Evolutionary conservation across 2,797 vertebrate genomes (phyloP), one percentile per base, ranked within the genome.

Genomic region (Parotocinclus haroldoi): DNA sequence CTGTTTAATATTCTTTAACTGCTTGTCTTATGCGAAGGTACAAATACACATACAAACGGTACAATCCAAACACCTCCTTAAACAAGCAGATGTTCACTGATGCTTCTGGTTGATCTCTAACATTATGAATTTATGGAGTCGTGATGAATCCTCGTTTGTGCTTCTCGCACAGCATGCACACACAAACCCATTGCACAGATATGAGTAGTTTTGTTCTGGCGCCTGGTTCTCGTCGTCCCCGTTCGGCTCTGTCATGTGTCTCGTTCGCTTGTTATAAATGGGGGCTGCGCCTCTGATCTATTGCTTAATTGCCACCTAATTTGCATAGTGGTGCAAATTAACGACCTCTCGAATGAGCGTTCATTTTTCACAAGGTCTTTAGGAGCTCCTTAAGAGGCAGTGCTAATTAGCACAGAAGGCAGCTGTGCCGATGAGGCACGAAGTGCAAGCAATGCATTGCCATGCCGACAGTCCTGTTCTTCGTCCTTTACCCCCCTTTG

Each of bases 311-410:
- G 91, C 89, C 87, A 88, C 87, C 88, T 90, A 88, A 92, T 92
- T 91, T 92, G 90, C 91, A 92, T 91, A 91, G 90, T 88, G 90
- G 89, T 92, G 90, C 90, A 92, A 92, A 91, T 92, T 92, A 91
- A 91, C 89, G 86, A 90, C 89, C 90, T 91, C 89, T 91, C 89
- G 89, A 90, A 91, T 89, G 89, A 91, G 89, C 86, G 84, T 91
- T 91, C 88, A 91, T 91, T 92, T 92, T 91, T 92, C 89, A 91
- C 89, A 91, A 90, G 89, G 89, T 91, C 90, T 92, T 92, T 92
- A 91, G 89, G 89, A 92, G 90, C 88, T 91, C 87, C 91, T 92
- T 91, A 91, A 91, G 89, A 91, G 89, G 88, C 87, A 83, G 82
- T 80, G 88, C 87, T 92, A 92, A 91, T 89, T 90, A 91, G 89